A percentile compares a stretch with the other conserved stretches of the same genome.
phyloP scores from a whole-genome alignment of 2,888 invertebrate species.

The Pseudeuparius sepicola region DNA sequence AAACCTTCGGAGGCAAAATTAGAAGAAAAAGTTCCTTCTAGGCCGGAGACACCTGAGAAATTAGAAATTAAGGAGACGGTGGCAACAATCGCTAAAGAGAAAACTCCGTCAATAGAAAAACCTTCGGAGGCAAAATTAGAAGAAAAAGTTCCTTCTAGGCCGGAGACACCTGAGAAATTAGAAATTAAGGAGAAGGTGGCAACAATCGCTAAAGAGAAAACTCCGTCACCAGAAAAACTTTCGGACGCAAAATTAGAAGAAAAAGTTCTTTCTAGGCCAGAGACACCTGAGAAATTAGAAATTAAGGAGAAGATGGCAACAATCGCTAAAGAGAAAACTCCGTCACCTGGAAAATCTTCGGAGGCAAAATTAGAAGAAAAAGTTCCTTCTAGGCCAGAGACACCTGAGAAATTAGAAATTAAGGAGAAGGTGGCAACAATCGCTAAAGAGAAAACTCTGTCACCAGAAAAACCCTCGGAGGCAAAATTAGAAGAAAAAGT shows the following conservation, averaged over 20 bases:
- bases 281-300: conserved; percentile 2
- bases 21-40: no score
- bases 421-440: background rate
- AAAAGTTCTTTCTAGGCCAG: no score
- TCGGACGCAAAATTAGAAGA: background rate
- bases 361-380: background rate
- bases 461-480: no score
- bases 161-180: background rate
- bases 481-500: no score
- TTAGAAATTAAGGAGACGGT: conserved; percentile 1
- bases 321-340: background rate
- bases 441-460: conserved; percentile 1
- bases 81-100: background rate
- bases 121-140: background rate
- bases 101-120: background rate
- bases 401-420: background rate
- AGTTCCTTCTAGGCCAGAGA: background rate
- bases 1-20: no score
- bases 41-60: no score
- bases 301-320: background rate
- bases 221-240: background rate
- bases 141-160: background rate
- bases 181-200: background rate
- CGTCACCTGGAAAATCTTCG: background rate
- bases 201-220: background rate